These are phyloP conservation scores for Acanthis flammea DNA, from an alignment of 2,797 vertebrate species.

Conservation along the genomic window DNA sequence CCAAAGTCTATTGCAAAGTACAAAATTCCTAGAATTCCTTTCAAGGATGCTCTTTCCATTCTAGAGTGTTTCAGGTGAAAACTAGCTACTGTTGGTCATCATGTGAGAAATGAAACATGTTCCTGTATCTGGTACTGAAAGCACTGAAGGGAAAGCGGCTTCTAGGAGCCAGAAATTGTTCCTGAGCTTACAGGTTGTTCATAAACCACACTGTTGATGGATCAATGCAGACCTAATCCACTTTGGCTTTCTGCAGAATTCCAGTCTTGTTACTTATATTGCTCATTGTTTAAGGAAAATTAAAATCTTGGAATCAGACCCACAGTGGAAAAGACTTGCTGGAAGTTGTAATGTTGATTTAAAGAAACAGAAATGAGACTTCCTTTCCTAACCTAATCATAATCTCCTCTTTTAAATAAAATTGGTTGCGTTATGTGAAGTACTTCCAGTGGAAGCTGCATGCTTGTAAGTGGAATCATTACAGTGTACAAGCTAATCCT, in stretches of 20 bases:
- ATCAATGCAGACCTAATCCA: background rate
- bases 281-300: background rate
- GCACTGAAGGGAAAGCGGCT: background rate
- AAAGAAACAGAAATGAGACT: background rate
- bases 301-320: background rate
- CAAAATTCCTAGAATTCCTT: background rate
- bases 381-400: background rate
- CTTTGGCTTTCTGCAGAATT: background rate
- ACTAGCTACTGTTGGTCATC: accelerated
- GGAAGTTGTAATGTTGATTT: background rate
- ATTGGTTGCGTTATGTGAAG: background rate
- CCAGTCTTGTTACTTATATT: background rate
- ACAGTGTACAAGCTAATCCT: background rate
- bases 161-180: background rate
- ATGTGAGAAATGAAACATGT: background rate
- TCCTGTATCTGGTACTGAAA: background rate
- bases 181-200: background rate
- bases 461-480: background rate
- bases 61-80: background rate
- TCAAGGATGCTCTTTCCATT: background rate
- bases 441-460: background rate
- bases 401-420: background rate
- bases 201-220: background rate
- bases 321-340: background rate
- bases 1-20: background rate